Evolutionary conservation across 2,113 vertebrate species (phyloP).

Genomic region (Spheniscus mendiculus): DNA sequence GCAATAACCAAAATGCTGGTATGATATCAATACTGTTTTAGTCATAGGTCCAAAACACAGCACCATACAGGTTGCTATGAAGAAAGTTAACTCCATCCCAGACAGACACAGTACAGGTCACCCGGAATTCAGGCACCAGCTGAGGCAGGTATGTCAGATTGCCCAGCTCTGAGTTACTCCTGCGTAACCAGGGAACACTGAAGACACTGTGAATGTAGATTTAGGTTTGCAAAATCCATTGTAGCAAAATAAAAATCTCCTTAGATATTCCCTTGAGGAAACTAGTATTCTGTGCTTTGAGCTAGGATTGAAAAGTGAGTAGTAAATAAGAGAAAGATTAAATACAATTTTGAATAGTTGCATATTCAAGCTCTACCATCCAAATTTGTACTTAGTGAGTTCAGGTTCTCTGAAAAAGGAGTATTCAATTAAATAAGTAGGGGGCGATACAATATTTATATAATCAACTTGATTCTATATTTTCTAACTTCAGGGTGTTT

Average conservation of each 20-base stretch:
- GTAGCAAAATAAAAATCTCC: not conserved
- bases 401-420: not conserved
- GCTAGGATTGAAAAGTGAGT: not conserved
- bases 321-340: not conserved
- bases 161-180: not conserved
- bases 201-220: not conserved
- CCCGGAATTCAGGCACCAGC: not conserved
- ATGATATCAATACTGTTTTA: not conserved
- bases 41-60: not conserved
- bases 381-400: not conserved
- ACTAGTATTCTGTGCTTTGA: not conserved
- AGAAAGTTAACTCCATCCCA: not conserved
- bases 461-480: not conserved
- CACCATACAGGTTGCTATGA: not conserved
- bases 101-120: not conserved
- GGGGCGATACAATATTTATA: not conserved
- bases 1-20: not conserved
- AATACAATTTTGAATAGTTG: not conserved
- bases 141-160: not conserved
- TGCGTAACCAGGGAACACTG: not conserved
- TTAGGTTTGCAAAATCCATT: not conserved
- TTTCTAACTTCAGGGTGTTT: not conserved
- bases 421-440: not conserved
- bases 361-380: not conserved
- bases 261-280: not conserved